Percentiles rank a stretch among this genome's conserved stretches.
Conservation (phyloP, 2,113 vertebrate genomes). For the Limanda limanda region DNA sequence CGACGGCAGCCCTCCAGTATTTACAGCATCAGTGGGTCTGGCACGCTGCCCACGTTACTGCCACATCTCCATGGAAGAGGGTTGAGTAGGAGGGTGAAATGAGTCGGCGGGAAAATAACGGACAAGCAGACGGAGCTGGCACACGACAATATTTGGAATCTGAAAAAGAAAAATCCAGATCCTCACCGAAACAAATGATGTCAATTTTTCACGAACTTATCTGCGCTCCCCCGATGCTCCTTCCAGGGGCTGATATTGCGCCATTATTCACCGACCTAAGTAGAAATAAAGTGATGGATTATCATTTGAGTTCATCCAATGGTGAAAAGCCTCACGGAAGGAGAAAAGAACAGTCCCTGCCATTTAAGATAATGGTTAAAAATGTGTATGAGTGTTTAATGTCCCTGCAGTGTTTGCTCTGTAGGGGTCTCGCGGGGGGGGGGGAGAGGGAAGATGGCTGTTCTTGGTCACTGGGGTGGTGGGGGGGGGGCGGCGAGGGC, state of each 20-base stretch:
- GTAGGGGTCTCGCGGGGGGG: conserved; percentile 72
- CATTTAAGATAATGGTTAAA: conserved; percentile 81
- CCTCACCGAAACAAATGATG: conserved; percentile 53
- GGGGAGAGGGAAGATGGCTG: conserved; percentile 69
- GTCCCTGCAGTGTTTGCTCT: conserved; percentile 79
- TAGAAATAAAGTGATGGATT: conserved; percentile 77
- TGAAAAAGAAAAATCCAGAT: conserved; percentile 36
- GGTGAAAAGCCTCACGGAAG: conserved; percentile 71
- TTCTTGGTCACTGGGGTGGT: conserved; percentile 82
- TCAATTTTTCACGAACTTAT: conserved; percentile 59
- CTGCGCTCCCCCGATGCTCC: conserved; percentile 58
- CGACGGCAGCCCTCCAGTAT: conserved; percentile 56
- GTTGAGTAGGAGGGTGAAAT: conserved; percentile 32
- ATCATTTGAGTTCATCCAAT: conserved; percentile 77
- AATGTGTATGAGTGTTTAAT: conserved; percentile 82
- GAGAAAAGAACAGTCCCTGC: conserved; percentile 75
- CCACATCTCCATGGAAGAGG: conserved; percentile 48
- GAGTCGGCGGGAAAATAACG: conserved; percentile 38
- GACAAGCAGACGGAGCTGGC: conserved; percentile 16
- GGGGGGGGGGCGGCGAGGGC: conserved; percentile 71
- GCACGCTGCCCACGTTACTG: conserved; percentile 56
- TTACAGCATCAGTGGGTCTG: conserved; percentile 72
- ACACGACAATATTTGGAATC: conserved; percentile 14
- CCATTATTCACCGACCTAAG: conserved; percentile 74
- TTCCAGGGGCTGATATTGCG: conserved; percentile 49